phyloP scores from a whole-genome alignment of 2,888 invertebrate species.

The Drosophila pseudotakahashii region DNA sequence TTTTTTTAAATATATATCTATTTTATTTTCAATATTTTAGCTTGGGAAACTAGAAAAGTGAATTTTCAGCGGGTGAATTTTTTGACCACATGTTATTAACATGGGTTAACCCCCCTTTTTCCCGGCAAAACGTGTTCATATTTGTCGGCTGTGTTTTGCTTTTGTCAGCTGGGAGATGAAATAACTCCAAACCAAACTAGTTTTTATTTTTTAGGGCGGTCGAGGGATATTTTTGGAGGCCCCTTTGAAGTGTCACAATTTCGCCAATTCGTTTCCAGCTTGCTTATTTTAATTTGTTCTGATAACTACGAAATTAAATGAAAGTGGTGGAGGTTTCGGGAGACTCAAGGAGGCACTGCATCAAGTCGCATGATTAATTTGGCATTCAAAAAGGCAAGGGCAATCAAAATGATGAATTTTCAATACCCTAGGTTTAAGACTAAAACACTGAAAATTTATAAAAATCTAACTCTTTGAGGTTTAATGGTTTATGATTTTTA shows the following conservation, averaged over 20 bases:
- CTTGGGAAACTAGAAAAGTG: too few species aligned
- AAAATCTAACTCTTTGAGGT: too few species aligned
- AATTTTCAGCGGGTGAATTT: too few species aligned
- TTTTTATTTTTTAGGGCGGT: not conserved
- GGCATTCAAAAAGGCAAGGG: not conserved
- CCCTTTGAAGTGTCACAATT: constrained; percentile 53
- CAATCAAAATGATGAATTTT: too few species aligned
- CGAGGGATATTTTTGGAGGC: not conserved
- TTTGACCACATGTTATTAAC: not conserved
- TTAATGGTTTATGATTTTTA: too few species aligned
- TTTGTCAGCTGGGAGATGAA: not conserved
- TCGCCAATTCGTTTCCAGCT: constrained; percentile 32
- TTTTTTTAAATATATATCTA: not conserved
- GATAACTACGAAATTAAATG: constrained; percentile 44
- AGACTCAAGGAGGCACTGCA: not conserved
- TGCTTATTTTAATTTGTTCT: not conserved
- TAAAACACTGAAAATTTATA: too few species aligned
- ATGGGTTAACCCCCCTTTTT: not conserved
- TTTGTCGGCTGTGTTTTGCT: not conserved
- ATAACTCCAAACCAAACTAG: constrained; percentile 28
- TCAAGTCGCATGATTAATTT: not conserved
- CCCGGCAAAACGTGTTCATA: not conserved
- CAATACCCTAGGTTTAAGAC: too few species aligned
- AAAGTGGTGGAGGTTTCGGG: not conserved
- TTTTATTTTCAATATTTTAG: not conserved